Percentiles rank a stretch among this genome's conserved stretches.
These are phyloP conservation scores for Gymnopithys bicolor DNA, from an alignment of 2,797 vertebrate species.

Conservation along the genomic window DNA sequence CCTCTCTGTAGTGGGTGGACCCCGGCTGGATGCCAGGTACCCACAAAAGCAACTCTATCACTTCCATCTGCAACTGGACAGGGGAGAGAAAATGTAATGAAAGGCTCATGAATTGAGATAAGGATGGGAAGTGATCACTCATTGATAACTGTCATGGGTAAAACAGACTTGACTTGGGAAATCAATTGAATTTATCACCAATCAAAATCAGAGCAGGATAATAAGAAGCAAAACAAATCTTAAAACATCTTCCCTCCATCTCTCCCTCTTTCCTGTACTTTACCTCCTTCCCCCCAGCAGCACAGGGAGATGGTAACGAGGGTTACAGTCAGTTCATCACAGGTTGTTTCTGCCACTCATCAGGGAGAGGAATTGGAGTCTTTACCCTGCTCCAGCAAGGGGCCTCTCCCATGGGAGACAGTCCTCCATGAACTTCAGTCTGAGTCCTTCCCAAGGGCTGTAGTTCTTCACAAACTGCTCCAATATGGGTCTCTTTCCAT, in stretches of 20 bases:
- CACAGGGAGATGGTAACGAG: not conserved
- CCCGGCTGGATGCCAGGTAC: not conserved
- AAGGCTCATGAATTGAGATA: not conserved
- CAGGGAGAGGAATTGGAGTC: not conserved
- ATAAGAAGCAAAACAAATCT: not conserved
- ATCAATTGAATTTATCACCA: not conserved
- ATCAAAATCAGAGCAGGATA: not conserved
- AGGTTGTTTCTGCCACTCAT: not conserved
- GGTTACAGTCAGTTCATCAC: not conserved
- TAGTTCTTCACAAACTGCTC: not conserved
- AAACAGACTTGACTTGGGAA: not conserved
- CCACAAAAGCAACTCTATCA: rapidly evolving
- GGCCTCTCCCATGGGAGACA: not conserved
- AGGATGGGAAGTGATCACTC: not conserved
- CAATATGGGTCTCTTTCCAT: not conserved
- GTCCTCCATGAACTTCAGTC: not conserved
- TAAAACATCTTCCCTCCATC: not conserved
- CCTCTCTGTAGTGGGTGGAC: not conserved
- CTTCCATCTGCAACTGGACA: not conserved
- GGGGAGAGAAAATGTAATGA: not conserved
- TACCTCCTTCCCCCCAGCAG: not conserved
- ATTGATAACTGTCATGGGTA: not conserved
- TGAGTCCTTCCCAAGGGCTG: not conserved
- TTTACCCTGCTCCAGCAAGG: not conserved
- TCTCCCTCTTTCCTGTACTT: not conserved